Base-by-base conservation (phyloP, 1,140 invertebrate species). In the Galleria mellonella region DNA sequence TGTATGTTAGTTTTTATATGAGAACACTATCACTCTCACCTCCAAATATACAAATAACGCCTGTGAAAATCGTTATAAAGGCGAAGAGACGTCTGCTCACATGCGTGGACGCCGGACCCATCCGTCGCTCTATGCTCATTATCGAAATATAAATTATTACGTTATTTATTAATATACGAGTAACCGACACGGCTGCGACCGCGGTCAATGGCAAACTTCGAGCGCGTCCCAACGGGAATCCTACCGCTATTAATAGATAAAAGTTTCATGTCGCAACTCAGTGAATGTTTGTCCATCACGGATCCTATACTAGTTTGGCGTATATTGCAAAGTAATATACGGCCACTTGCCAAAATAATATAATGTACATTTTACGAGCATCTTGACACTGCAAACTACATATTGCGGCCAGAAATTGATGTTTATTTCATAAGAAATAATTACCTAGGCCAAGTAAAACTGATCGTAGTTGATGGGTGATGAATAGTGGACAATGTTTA, bases 61-160 rank as follows among this genome's bases (percentile, higher is more conserved):
- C 81, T 12, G 81, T 67, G 10, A 84, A 62, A 33, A 83, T 64
- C 42, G 81, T 65, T 2, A 83, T 55, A 13, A 67, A 72, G 0
- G 76, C 70, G 51, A 67, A 78, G 10, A 86, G 53, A 4, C 83
- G 65, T 45, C 74, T 79, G 4, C 68, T 76, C 44, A 81, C 74
- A 32, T 72, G 78, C 10, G 73, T 65, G 9, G 72, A 68, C 9
- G 49, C 61, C 6, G 72, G 55, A 36, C 62, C 72, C 28, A 56
- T 23, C 13, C 35, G 13, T 9, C 35, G 8, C 14, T 37, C 35
- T n/a, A 15, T 17, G 4, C 35, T 7, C 35, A 37, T 37, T n/a
- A 15, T 23, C 6, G 6, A 17, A 37, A 37, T 15, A 17, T 37
- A 37, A 37, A 17, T 17, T 17, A 9, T 23, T 23, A 23, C 17